A percentile compares a stretch with the other conserved stretches of the same genome.
Evolutionary conservation across 1,140 invertebrate genomes (phyloP).

Genomic region (Papilio helenus): DNA sequence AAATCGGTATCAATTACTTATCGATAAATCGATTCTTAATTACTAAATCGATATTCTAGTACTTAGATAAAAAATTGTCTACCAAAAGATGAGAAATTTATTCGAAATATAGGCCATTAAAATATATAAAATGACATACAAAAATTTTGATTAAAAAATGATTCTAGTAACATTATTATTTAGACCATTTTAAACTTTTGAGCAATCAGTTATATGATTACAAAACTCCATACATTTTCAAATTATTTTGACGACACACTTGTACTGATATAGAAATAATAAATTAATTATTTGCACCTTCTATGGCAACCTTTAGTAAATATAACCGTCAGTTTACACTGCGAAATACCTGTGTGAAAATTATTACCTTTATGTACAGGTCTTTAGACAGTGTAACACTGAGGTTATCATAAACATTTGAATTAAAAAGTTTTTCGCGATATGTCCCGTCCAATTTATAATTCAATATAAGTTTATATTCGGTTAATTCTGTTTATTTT

Average conservation of each 20-base stretch:
- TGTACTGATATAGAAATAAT: neutral
- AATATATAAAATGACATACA: conserved; percentile 22
- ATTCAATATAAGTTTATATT: neutral
- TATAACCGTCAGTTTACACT: neutral
- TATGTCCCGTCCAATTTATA: neutral
- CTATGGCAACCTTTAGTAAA: neutral
- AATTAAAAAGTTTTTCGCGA: neutral
- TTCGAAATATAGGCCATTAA: conserved; percentile 10
- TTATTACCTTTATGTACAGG: neutral
- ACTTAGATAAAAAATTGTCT: conserved; percentile 5
- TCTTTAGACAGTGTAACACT: neutral
- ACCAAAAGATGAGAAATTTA: neutral
- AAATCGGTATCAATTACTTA: neutral
- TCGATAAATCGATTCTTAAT: neutral
- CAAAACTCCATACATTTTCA: no score
- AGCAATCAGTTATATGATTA: neutral
- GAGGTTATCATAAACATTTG: neutral
- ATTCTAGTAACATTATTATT: conserved; percentile 5
- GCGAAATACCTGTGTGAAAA: neutral
- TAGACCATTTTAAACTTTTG: conserved; percentile 16
- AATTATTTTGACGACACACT: no score
- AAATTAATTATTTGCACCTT: neutral
- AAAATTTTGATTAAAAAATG: conserved; percentile 6
- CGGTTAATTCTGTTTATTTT: neutral
- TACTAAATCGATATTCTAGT: neutral